phyloP scores from a whole-genome alignment of 2,113 vertebrate genomes.

The Toxostoma redivivum region DNA sequence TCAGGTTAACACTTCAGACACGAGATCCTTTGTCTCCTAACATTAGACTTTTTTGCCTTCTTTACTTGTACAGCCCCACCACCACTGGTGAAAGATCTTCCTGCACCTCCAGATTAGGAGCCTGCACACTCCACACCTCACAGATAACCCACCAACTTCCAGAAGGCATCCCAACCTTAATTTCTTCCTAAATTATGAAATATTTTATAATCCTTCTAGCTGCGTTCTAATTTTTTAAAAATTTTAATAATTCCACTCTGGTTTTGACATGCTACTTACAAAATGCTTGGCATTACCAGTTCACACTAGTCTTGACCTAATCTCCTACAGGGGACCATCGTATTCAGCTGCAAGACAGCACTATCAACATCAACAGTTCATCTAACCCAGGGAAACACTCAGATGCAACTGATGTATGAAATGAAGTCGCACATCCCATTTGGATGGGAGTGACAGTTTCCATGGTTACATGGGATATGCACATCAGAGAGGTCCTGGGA shows the following conservation, averaged over 20 bases:
- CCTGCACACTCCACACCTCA: background rate
- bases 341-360: background rate
- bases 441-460: background rate
- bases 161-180: background rate
- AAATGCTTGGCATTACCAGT: background rate
- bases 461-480: background rate
- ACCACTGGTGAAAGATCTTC: background rate
- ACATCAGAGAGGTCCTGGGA: background rate
- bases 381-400: background rate
- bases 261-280: background rate
- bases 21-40: background rate
- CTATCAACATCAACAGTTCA: background rate
- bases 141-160: background rate
- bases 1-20: background rate
- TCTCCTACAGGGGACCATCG: background rate
- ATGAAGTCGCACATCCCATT: background rate
- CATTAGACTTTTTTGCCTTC: background rate
- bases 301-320: background rate
- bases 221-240: accelerated
- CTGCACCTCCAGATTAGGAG: background rate
- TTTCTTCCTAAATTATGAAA: background rate
- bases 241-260: background rate
- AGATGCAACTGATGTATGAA: background rate
- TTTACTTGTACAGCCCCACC: background rate
- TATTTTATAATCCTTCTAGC: background rate